Evolutionary conservation across 2,113 vertebrate species (phyloP).

Genomic region (Centropus bengalensis): DNA sequence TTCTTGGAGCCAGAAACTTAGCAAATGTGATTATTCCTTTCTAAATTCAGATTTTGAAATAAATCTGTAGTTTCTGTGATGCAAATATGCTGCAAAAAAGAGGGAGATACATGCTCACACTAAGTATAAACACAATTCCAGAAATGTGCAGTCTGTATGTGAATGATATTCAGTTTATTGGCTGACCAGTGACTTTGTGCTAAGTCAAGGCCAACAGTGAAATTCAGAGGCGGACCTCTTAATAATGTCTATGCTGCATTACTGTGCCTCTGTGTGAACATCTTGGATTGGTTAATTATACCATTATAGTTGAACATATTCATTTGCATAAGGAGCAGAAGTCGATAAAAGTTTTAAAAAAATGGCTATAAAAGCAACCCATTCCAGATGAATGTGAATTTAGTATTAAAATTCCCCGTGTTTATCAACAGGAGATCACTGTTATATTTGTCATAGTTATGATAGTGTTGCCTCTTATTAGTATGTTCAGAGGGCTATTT

Average conservation of each 20-base stretch:
- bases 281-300: background rate
- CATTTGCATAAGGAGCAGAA: constrained; percentile 22
- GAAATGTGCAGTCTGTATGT: background rate
- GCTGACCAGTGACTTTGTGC: constrained; percentile 9
- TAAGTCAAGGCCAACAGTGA: constrained; percentile 15
- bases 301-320: background rate
- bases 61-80: background rate
- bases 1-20: background rate
- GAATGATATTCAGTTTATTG: constrained; percentile 15
- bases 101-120: background rate
- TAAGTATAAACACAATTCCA: background rate
- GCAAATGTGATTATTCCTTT: background rate
- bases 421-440: background rate
- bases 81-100: background rate
- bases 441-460: background rate
- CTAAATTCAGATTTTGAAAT: background rate
- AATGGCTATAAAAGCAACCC: background rate
- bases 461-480: background rate
- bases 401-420: background rate
- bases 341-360: background rate
- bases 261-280: background rate
- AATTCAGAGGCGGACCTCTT: constrained; percentile 38
- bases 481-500: background rate
- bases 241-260: background rate
- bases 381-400: constrained; percentile 2